Conservation (phyloP, 37 sponge, comb jelly and placozoan species). For the Cliona cf. orientalis region DNA sequence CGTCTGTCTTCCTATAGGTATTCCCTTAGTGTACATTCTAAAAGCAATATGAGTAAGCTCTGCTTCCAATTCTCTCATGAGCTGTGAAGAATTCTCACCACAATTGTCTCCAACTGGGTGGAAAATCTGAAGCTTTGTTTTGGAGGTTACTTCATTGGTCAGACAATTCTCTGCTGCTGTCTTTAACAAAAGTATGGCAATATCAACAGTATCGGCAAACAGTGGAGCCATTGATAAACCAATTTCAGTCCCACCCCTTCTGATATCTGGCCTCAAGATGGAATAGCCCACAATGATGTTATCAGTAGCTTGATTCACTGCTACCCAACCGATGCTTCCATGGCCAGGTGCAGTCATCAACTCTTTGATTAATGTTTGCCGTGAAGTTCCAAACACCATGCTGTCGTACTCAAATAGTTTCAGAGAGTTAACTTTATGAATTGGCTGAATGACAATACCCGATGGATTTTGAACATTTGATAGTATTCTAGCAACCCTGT, state of each 20-base stretch:
- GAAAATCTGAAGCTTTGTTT: neutral
- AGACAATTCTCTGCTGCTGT: constrained; percentile 3
- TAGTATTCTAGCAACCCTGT: too few relatives aligned
- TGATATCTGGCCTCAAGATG: neutral
- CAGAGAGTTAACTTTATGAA: too few relatives aligned
- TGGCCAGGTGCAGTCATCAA: neutral
- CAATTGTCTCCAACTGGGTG: constrained; percentile 4
- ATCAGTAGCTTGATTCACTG: neutral
- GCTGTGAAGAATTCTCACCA: too few relatives aligned
- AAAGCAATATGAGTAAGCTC: constrained; percentile 1
- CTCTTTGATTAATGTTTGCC: neutral
- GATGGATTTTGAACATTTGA: too few relatives aligned
- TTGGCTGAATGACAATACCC: too few relatives aligned
- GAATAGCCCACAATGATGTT: neutral
- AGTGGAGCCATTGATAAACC: constrained; percentile 5
- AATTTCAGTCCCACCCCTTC: too few relatives aligned
- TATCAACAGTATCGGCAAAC: neutral
- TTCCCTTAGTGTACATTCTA: constrained; percentile 8
- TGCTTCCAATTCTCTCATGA: too few relatives aligned
- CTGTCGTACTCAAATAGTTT: too few relatives aligned
- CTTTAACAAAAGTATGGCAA: too few relatives aligned
- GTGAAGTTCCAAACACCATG: neutral
- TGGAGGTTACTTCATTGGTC: neutral
- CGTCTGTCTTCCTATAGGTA: neutral
- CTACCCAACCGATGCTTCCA: neutral